phyloP scores from a whole-genome alignment of 2,113 vertebrate genomes.

The Varanus salvator region DNA sequence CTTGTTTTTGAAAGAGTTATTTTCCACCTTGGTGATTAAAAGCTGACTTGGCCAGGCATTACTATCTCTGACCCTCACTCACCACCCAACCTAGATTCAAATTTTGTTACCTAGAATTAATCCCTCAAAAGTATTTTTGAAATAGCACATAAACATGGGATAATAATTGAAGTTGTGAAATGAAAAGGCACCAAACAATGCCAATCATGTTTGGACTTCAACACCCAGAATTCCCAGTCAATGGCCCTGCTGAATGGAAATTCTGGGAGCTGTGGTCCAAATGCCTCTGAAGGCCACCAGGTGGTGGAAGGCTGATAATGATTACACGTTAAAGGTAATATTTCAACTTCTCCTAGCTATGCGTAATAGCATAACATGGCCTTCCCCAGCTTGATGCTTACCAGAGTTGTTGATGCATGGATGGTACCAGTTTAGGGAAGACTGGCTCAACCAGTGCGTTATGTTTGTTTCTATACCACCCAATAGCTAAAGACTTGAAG shows the following conservation, averaged over 20 bases:
- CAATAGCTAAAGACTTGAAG: background rate
- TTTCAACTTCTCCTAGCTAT: background rate
- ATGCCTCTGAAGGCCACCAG: too few species aligned
- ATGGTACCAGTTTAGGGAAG: too few species aligned
- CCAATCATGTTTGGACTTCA: too few species aligned
- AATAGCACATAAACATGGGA: background rate
- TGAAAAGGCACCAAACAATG: background rate
- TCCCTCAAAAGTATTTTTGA: background rate
- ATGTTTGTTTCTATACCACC: background rate
- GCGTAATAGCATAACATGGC: background rate
- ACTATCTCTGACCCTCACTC: background rate
- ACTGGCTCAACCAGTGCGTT: background rate
- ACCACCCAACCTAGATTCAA: background rate
- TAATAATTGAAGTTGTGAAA: background rate
- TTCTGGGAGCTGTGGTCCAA: too few species aligned
- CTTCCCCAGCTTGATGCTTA: too few species aligned
- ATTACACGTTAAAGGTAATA: background rate
- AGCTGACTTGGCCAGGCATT: too few species aligned
- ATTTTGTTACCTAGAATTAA: background rate
- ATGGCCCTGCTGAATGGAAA: too few species aligned
- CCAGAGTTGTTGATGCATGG: too few species aligned
- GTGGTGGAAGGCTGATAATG: too few species aligned
- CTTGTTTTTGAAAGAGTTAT: background rate
- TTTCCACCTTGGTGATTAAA: background rate
- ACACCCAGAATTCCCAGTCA: too few species aligned